A percentile compares a stretch with the other conserved stretches of the same genome.
Conservation (phyloP, 2,797 vertebrate genomes). For the Thripadectes ignobilis region DNA sequence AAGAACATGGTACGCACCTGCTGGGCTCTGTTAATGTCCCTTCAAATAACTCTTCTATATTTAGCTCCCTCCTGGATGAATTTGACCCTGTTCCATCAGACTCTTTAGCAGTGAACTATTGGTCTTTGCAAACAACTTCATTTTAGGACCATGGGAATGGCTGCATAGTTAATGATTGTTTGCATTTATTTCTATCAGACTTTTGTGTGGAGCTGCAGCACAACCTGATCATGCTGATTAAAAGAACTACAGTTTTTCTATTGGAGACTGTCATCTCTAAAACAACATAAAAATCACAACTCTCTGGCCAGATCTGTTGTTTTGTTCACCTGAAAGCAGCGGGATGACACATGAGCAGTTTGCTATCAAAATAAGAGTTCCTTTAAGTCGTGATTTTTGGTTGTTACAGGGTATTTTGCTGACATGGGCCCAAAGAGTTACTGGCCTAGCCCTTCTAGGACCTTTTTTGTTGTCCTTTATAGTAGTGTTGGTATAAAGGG, state of each 20-base stretch:
- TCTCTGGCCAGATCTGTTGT: not conserved
- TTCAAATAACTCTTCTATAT: not conserved
- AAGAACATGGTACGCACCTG: not conserved
- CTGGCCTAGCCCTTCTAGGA: not conserved
- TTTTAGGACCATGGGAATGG: not conserved
- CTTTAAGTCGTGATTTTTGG: not conserved
- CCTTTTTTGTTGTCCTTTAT: not conserved
- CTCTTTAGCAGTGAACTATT: not conserved
- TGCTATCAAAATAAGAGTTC: not conserved
- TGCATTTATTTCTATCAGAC: not conserved
- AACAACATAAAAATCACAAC: not conserved
- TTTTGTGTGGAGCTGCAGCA: not conserved
- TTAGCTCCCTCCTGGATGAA: not conserved
- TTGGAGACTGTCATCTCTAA: not conserved
- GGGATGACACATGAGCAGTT: not conserved
- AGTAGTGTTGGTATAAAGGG: not conserved
- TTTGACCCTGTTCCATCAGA: not conserved
- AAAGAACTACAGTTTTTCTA: not conserved
- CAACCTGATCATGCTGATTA: not conserved
- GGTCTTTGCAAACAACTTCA: not conserved
- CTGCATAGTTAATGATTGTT: not conserved
- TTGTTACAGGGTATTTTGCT: not conserved
- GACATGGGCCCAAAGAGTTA: not conserved
- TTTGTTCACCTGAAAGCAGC: accelerated
- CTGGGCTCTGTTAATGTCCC: not conserved